Percentiles rank a stretch among this genome's conserved stretches.
These are phyloP conservation scores for Trachelus stipa DNA, from an alignment of 2,888 invertebrate species.

Conservation along the genomic window DNA sequence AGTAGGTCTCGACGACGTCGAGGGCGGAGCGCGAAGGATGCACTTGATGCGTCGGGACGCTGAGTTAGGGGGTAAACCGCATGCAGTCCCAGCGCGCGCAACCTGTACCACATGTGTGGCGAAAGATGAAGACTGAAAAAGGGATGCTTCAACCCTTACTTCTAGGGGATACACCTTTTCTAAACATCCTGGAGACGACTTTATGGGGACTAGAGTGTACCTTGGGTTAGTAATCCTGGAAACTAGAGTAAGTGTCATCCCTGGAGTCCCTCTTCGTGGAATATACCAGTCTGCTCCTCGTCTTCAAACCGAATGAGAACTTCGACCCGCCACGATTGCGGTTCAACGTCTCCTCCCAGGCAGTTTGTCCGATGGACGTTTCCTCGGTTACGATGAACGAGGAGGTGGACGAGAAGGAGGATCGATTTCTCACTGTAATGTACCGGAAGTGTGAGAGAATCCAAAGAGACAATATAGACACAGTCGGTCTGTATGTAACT, in stretches of 20 bases:
- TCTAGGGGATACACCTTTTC: background rate
- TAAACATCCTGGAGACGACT: conserved; percentile 1
- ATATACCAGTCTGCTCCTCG: background rate
- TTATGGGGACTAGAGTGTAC: background rate
- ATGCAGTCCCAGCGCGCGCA: conserved; percentile 57
- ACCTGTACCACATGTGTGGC: conserved; percentile 29
- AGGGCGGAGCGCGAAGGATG: conserved; percentile 35
- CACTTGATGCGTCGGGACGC: conserved; percentile 54
- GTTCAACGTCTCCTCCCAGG: background rate
- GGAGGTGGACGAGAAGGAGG: background rate
- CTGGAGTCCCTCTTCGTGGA: background rate
- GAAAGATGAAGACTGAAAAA: background rate
- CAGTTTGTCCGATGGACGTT: background rate
- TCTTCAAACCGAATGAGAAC: background rate
- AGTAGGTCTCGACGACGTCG: background rate
- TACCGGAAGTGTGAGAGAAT: background rate
- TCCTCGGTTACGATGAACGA: background rate
- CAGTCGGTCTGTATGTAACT: background rate
- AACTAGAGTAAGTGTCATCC: conserved; percentile 4
- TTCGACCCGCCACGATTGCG: background rate
- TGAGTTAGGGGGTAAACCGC: conserved; percentile 46
- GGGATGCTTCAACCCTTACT: background rate
- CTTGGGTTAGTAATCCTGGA: background rate
- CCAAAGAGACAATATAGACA: background rate
- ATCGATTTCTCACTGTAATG: background rate